Percentiles rank a stretch among this genome's conserved stretches.
phyloP scores from a whole-genome alignment of 2,888 invertebrate genomes.

The Tachina grossa region DNA sequence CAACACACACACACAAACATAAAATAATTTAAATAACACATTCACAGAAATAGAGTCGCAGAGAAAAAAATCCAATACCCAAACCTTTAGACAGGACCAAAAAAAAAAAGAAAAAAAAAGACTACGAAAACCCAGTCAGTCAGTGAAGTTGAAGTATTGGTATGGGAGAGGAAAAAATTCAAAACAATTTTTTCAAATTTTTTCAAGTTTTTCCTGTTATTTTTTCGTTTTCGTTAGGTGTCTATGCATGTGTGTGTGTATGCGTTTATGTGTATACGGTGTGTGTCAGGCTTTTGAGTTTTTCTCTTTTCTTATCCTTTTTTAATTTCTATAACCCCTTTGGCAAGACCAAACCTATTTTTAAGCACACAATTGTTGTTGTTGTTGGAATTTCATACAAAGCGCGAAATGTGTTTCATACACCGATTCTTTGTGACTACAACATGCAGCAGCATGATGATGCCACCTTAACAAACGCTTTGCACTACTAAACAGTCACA shows the following conservation, averaged over 20 bases:
- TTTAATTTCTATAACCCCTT: constrained; percentile 62
- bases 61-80: constrained; percentile 41
- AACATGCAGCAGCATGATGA: constrained; percentile 42
- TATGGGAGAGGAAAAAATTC: constrained; percentile 54
- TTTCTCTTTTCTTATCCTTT: constrained; percentile 46
- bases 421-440: constrained; percentile 59
- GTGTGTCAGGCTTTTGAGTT: constrained; percentile 21
- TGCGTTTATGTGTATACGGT: constrained; percentile 20
- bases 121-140: constrained; percentile 25
- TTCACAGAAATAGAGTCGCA: constrained; percentile 51
- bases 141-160: constrained; percentile 1
- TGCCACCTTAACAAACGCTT: constrained; percentile 52
- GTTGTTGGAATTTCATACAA: constrained; percentile 45
- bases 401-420: constrained; percentile 69
- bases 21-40: constrained; percentile 53
- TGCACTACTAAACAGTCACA: constrained; percentile 7
- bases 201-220: constrained; percentile 43
- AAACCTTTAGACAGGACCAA: constrained; percentile 52
- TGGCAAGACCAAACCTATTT: constrained; percentile 70
- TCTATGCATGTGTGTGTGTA: constrained; percentile 5
- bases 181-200: constrained; percentile 64
- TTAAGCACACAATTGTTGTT: constrained; percentile 38
- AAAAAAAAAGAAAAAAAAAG: constrained; percentile 26
- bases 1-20: constrained; percentile 2
- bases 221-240: constrained; percentile 35